These are phyloP conservation scores for Rutpela maculata DNA, from an alignment of 2,888 invertebrate species.

Conservation along the genomic window DNA sequence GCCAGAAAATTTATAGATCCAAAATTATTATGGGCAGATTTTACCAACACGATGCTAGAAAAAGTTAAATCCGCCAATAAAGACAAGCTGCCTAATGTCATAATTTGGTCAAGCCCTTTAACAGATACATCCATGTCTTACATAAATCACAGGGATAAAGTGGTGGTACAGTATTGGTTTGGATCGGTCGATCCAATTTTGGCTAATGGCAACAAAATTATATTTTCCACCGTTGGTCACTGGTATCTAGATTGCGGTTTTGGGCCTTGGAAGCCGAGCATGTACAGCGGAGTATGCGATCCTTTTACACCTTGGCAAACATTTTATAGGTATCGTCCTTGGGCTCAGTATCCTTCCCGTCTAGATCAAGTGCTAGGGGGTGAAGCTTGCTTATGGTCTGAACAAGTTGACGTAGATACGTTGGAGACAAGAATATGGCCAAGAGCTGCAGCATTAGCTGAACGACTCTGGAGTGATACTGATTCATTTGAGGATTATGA, in stretches of 20 bases:
- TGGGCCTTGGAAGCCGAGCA: conserved; percentile 85
- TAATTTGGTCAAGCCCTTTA: conserved; percentile 85
- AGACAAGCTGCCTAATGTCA: conserved; percentile 74
- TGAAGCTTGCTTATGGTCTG: conserved; percentile 89
- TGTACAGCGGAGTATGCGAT: conserved; percentile 86
- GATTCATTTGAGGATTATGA: conserved; percentile 73
- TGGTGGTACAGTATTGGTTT: conserved; percentile 87
- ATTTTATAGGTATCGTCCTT: conserved; percentile 87
- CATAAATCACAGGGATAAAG: conserved; percentile 67
- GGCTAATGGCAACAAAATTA: conserved; percentile 83
- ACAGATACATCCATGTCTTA: conserved; percentile 73
- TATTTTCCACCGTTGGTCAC: conserved; percentile 88
- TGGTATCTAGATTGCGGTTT: conserved; percentile 93
- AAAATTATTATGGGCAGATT: conserved; percentile 83
- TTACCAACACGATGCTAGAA: conserved; percentile 79
- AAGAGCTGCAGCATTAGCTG: conserved; percentile 85
- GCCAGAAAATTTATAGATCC: conserved; percentile 77
- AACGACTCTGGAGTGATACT: conserved; percentile 83
- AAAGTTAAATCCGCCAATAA: conserved; percentile 78
- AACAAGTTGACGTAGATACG: conserved; percentile 83
- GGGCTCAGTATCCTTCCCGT: conserved; percentile 74
- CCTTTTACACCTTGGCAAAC: conserved; percentile 91
- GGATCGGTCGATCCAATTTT: conserved; percentile 83
- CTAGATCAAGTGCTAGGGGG: conserved; percentile 78
- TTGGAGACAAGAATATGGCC: conserved; percentile 89